Percentiles rank a stretch among this genome's conserved stretches.
Evolutionary conservation across 1,140 invertebrate genomes (phyloP).

Genomic region (Drosophila kikkawai): DNA sequence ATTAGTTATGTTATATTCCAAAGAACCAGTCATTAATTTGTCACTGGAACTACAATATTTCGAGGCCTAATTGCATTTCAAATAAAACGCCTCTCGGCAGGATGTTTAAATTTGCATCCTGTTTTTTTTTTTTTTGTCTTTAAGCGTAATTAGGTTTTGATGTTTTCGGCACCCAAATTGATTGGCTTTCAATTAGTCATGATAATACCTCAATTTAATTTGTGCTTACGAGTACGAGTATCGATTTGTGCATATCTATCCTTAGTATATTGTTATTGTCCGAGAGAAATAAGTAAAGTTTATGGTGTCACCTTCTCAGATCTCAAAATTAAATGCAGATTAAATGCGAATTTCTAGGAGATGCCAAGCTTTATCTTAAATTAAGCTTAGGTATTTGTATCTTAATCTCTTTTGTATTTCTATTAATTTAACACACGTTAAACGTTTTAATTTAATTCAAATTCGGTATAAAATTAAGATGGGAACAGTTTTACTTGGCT

Average conservation of each 20-base stretch:
- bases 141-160: background rate
- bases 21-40: slow-evolving; percentile 28
- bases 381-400: background rate
- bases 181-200: background rate
- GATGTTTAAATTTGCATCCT: background rate
- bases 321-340: background rate
- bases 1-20: background rate
- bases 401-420: background rate
- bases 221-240: background rate
- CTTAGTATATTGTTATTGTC: background rate
- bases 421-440: background rate
- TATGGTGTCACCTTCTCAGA: background rate
- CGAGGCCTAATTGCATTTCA: slow-evolving; percentile 14
- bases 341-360: background rate
- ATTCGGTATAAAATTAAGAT: background rate
- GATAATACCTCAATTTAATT: slow-evolving; percentile 7
- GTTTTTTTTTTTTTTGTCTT: background rate
- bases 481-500: background rate
- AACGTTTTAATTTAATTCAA: background rate
- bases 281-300: background rate
- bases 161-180: background rate
- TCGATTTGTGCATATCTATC: background rate
- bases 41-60: slow-evolving; percentile 1
- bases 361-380: background rate
- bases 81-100: background rate